phyloP scores from a whole-genome alignment of 2,888 invertebrate genomes.

The Drosophila differens region DNA sequence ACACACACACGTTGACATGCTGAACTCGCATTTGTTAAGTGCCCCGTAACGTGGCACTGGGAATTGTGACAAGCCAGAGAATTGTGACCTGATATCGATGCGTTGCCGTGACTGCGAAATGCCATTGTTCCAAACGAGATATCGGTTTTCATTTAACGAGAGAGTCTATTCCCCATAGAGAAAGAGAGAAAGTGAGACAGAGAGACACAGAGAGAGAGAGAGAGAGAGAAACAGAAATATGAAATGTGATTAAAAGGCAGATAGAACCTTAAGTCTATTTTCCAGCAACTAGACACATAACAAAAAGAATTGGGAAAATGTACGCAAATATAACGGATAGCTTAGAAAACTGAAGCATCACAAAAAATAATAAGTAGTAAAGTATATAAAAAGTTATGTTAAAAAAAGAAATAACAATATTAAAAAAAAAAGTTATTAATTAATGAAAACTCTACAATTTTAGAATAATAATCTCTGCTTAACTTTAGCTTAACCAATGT shows the following conservation, averaged over 20 bases:
- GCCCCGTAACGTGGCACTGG: conserved; percentile 2
- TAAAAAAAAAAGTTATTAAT: background rate
- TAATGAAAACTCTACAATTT: rapidly evolving
- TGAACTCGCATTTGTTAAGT: conserved; percentile 14
- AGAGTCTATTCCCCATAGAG: background rate
- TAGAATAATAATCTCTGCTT: background rate
- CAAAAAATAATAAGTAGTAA: background rate
- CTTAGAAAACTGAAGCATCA: background rate
- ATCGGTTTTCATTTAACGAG: conserved; percentile 30
- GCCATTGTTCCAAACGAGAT: conserved; percentile 32
- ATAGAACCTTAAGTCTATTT: background rate
- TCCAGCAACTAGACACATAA: too few relatives aligned
- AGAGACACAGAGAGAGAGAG: background rate
- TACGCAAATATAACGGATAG: background rate
- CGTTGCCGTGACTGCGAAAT: conserved; percentile 11
- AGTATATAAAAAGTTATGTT: background rate
- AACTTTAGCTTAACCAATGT: background rate
- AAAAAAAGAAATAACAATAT: background rate
- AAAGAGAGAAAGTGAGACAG: background rate
- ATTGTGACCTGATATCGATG: conserved; percentile 46
- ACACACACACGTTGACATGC: background rate
- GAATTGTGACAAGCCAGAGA: conserved; percentile 20
- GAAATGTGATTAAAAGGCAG: background rate
- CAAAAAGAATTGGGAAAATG: background rate
- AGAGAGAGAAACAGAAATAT: background rate